phyloP scores from a whole-genome alignment of 2,113 vertebrate species.

The Apodemus speciosus region DNA sequence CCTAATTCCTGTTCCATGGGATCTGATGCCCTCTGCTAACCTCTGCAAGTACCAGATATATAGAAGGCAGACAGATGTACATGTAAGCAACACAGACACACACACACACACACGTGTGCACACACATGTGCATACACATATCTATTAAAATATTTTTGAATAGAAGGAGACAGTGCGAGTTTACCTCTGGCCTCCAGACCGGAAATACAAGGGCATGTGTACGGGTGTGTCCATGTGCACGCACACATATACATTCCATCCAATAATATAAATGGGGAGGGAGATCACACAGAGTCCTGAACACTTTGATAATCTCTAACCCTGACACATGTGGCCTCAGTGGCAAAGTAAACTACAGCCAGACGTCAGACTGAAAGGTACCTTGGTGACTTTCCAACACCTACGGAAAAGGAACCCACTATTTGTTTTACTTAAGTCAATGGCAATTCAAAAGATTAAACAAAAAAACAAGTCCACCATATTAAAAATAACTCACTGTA shows the following conservation, averaged over 20 bases:
- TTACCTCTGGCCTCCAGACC: background rate
- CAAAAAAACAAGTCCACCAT: background rate
- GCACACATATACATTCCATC: background rate
- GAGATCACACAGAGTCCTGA: background rate
- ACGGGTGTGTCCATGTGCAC: background rate
- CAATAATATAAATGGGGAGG: background rate
- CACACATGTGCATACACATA: background rate
- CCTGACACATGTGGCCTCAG: background rate
- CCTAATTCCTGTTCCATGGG: background rate
- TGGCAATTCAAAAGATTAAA: background rate
- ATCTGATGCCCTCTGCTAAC: background rate
- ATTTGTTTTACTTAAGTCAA: background rate
- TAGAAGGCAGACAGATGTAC: background rate
- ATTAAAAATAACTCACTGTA: constrained; percentile 8
- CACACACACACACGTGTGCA: background rate
- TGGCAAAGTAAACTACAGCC: background rate
- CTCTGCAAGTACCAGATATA: background rate
- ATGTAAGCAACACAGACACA: background rate
- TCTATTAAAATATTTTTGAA: background rate
- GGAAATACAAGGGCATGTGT: background rate
- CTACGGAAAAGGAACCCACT: background rate
- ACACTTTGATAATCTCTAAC: background rate
- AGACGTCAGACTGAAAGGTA: background rate
- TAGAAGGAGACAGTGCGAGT: too few relatives aligned
- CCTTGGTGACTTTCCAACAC: background rate